Percentiles rank a stretch among this genome's conserved stretches.
phyloP scores from a whole-genome alignment of 2,113 vertebrate genomes.

The Neolamprologus tretocephalus region DNA sequence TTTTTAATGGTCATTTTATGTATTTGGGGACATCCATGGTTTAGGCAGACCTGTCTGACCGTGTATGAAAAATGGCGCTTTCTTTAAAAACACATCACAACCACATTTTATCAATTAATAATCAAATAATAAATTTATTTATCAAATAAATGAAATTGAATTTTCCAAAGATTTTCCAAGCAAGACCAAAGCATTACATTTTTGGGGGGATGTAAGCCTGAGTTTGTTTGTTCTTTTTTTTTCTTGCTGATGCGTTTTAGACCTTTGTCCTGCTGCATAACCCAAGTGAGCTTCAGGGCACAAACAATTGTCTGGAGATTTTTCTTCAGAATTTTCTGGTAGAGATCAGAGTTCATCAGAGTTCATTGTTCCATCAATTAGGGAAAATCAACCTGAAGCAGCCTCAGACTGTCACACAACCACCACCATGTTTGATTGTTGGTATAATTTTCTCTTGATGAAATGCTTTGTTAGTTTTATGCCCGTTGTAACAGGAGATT shows the following conservation, averaged over 20 bases:
- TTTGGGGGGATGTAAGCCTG: neutral
- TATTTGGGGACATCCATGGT: neutral
- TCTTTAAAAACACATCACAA: neutral
- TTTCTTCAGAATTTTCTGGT: neutral
- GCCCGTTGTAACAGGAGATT: neutral
- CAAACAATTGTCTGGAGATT: neutral
- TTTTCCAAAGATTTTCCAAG: neutral
- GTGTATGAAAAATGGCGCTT: neutral
- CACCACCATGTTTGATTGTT: neutral
- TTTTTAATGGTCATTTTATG: neutral
- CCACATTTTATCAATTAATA: neutral
- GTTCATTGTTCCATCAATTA: neutral
- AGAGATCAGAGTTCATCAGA: neutral
- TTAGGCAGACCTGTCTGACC: neutral
- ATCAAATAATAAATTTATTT: no score
- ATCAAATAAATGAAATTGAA: no score
- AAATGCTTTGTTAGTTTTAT: neutral
- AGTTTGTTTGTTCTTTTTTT: neutral
- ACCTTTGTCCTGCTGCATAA: neutral
- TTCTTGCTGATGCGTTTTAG: neutral
- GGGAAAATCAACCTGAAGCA: neutral
- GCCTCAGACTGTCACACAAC: neutral
- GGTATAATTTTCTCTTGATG: neutral
- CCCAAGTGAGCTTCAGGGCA: neutral
- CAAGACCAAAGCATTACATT: neutral